These are phyloP conservation scores for Rotaria socialis DNA, from an alignment of 2,888 invertebrate species.

Conservation along the genomic window DNA sequence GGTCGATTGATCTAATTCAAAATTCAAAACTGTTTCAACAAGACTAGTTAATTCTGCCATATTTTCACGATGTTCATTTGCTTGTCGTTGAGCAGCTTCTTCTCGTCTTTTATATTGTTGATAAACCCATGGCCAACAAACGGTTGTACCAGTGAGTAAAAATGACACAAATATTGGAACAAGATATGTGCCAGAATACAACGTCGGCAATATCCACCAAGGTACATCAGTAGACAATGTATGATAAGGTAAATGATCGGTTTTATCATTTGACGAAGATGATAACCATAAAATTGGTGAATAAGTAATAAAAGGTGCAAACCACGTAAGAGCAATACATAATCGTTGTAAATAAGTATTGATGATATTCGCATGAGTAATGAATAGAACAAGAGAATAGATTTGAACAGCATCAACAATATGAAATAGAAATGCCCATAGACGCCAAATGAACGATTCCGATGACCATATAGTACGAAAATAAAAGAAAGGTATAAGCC, in stretches of 20 bases:
- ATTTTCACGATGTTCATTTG: background rate
- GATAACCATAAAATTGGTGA: constrained; percentile 33
- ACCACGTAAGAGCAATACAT: background rate
- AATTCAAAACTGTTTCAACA: background rate
- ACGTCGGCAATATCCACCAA: background rate
- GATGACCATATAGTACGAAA: background rate
- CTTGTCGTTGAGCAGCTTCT: background rate
- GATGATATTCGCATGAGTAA: background rate
- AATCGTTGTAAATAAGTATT: background rate
- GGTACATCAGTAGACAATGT: background rate
- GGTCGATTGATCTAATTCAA: constrained; percentile 17
- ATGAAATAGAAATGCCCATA: constrained; percentile 8
- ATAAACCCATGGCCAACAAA: constrained; percentile 1
- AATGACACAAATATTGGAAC: background rate
- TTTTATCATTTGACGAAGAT: background rate
- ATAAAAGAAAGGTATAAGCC: background rate
- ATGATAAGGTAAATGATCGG: background rate
- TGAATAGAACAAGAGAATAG: background rate
- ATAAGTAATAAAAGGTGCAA: constrained; percentile 8
- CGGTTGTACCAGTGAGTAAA: background rate
- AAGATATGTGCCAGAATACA: background rate
- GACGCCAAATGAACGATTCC: background rate
- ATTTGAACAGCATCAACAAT: constrained; percentile 19
- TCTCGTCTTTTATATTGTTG: background rate
- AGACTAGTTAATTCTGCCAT: background rate